phyloP scores from a whole-genome alignment of 2,888 invertebrate species.

The Zootermopsis nevadensis region DNA sequence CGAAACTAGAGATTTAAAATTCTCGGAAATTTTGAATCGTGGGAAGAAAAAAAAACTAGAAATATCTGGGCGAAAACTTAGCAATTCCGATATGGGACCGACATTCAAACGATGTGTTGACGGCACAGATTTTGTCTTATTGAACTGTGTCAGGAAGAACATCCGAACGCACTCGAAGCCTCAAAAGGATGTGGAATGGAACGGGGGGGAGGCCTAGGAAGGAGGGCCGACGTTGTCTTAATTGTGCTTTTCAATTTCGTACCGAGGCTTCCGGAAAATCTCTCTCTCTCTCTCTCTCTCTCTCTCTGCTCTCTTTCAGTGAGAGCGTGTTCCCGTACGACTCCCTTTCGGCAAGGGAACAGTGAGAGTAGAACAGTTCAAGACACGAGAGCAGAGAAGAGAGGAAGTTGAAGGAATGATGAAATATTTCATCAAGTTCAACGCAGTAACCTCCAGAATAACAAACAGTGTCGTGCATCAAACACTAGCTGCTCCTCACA shows the following conservation, averaged over 20 bases:
- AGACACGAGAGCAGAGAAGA: neutral
- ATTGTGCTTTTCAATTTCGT: conserved; percentile 53
- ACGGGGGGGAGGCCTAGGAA: neutral
- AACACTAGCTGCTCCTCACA: too few relatives aligned
- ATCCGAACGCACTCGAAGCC: conserved; percentile 2
- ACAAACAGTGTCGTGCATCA: too few relatives aligned
- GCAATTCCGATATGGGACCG: too few relatives aligned
- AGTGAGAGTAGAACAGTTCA: neutral
- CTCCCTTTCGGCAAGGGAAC: neutral
- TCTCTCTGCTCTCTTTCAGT: neutral
- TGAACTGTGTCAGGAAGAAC: neutral
- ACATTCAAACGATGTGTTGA: too few relatives aligned
- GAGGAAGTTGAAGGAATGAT: neutral
- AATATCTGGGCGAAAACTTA: too few relatives aligned
- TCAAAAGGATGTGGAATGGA: neutral
- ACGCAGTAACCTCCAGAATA: too few relatives aligned
- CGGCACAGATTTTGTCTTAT: too few relatives aligned
- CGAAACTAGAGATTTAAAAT: too few relatives aligned
- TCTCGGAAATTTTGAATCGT: too few relatives aligned
- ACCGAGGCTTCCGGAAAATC: conserved; percentile 25
- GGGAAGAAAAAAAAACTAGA: too few relatives aligned
- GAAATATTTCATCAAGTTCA: neutral
- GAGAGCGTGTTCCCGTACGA: neutral
- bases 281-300: conserved; percentile 4
- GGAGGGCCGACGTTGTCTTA: conserved; percentile 45